Evolutionary conservation across 2,113 vertebrate genomes (phyloP).

Genomic region (Vombatus ursinus): DNA sequence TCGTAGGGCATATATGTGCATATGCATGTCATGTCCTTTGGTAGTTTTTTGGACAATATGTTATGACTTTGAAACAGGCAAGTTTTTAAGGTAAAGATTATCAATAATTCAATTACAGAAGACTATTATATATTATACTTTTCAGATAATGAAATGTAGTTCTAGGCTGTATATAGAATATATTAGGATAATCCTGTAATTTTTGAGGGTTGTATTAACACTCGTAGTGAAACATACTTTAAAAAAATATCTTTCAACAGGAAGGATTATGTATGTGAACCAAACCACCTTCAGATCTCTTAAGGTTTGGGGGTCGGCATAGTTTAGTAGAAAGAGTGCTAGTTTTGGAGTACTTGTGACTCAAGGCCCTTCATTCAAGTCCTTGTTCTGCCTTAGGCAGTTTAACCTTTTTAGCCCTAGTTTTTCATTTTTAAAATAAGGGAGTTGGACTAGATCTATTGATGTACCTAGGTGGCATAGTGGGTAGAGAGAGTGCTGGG

Average conservation of each 20-base stretch:
- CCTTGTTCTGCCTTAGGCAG: not conserved
- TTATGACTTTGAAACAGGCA: not conserved
- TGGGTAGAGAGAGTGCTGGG: no score
- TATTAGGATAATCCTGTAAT: not conserved
- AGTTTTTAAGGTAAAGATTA: not conserved
- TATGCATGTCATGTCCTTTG: not conserved
- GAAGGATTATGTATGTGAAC: not conserved
- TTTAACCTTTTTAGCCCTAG: not conserved
- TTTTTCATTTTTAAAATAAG: not conserved
- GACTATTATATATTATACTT: not conserved
- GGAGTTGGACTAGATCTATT: not conserved
- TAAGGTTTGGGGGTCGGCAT: not conserved
- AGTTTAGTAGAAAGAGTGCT: not conserved
- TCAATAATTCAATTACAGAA: not conserved
- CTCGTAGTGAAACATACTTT: not conserved
- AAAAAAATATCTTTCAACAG: not conserved
- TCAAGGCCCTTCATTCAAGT: not conserved
- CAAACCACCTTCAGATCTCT: not conserved
- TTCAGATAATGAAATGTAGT: not conserved
- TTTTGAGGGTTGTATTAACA: not conserved
- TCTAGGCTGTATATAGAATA: not conserved
- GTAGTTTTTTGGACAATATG: not conserved
- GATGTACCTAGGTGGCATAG: not conserved
- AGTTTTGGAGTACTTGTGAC: not conserved
- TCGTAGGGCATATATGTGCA: not conserved